Conservation (phyloP, 2,113 vertebrate species). For the Platycercus adscitus region DNA sequence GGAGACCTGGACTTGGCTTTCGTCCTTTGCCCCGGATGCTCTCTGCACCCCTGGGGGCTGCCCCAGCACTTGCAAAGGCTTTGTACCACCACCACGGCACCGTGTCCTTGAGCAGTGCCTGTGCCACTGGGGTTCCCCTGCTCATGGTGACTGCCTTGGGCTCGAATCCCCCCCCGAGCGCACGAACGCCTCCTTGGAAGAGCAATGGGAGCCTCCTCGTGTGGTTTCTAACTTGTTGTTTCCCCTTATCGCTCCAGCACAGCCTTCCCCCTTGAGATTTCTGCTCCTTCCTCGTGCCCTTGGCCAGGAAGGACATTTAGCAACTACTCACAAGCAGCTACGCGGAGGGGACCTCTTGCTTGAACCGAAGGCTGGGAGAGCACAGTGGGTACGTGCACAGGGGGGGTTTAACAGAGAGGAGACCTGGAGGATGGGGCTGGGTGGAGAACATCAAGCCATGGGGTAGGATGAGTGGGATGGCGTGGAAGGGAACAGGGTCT, state of each 20-base stretch:
- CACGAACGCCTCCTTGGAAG: neutral
- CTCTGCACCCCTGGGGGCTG: neutral
- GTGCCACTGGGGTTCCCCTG: neutral
- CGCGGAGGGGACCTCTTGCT: neutral
- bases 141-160: neutral
- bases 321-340: neutral
- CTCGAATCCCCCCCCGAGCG: neutral
- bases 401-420: neutral
- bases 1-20: neutral
- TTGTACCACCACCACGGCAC: rapidly evolving
- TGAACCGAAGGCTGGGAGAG: neutral
- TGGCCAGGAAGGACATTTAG: constrained; percentile 8
- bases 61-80: rapidly evolving
- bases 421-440: neutral
- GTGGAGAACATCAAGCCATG: neutral
- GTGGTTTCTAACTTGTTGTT: neutral
- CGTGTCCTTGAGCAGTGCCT: neutral
- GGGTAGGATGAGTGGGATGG: neutral
- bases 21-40: neutral
- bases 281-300: neutral
- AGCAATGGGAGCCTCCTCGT: neutral
- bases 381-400: neutral
- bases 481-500: neutral
- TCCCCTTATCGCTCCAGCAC: neutral
- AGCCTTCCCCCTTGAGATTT: constrained; percentile 38